These are phyloP conservation scores for Ichneumoninae sp. DNA, from an alignment of 2,888 invertebrate genomes.

Conservation along the genomic window DNA sequence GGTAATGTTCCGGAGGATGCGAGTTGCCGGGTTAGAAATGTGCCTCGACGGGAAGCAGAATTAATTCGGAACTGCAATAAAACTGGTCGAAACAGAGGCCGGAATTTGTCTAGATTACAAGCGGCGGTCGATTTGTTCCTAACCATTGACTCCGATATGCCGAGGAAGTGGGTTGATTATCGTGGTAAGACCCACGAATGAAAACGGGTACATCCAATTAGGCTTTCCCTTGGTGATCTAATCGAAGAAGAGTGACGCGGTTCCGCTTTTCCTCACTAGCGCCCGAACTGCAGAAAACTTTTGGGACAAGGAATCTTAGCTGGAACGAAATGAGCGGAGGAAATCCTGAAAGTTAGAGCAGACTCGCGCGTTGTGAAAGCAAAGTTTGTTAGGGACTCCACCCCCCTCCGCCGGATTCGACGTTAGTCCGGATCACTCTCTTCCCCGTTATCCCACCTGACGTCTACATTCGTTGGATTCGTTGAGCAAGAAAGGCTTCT, in stretches of 20 bases:
- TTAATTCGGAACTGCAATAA: conserved; percentile 33
- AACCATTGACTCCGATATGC: conserved; percentile 18
- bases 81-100: neutral
- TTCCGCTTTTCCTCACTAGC: conserved; percentile 3
- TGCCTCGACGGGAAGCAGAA: conserved; percentile 21
- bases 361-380: neutral
- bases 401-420: neutral
- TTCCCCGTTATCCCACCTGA: conserved; percentile 35
- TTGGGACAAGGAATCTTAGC: conserved; percentile 15
- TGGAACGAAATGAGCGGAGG: conserved; percentile 13
- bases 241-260: conserved; percentile 39
- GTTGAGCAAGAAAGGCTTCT: conserved; percentile 37
- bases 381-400: conserved; percentile 10
- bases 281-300: conserved; percentile 13
- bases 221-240: conserved; percentile 32
- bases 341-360: conserved; percentile 18
- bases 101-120: neutral
- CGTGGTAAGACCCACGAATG: conserved; percentile 24
- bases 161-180: conserved; percentile 31
- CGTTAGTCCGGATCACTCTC: conserved; percentile 21
- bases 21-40: neutral
- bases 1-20: neutral
- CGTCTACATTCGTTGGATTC: conserved; percentile 63
- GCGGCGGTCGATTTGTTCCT: conserved; percentile 2
- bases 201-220: conserved; percentile 34